Base-by-base conservation (phyloP, 2,888 invertebrate genomes). In the Gymnocheta viridis region DNA sequence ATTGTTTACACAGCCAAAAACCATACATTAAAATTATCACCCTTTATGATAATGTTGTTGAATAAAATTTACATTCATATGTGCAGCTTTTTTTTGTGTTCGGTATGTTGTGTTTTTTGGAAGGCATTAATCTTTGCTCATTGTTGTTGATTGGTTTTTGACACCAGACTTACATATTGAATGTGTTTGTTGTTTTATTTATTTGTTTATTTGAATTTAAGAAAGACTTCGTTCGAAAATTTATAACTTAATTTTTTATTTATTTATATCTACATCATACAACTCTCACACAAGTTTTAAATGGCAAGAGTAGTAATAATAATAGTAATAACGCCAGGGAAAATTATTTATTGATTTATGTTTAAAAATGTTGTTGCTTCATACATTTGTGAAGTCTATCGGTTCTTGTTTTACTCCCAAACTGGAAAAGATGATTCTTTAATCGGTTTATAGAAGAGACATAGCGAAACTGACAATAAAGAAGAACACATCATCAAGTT, bases 61-160 rank as follows among this genome's bases (percentile, higher is more conserved):
- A 32, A 44, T 56, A 19, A 49, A 66, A 32, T 66, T 66, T 49
- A 66, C 29, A n/a, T n/a, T n/a, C n/a, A 66, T 60, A 22, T 49
- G 32, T 64, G 27, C 19, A 60, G 47, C 9, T 32, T 47, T 41
- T 60, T 3, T 12, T 24, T 44, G 17, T n/a, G n/a, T n/a, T n/a
- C n/a, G n/a, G n/a, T 51, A 9, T 60, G 49, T 62, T 62, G 17
- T 74, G 38, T 27, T 77, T 51, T 80, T 67, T 72, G 44, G 44
- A 77, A 81, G 67, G 54, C 84, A 84, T 84, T 84, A 84, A 84
- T 84, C 84, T 84, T 81, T 51, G 70, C 79, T 81, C 69, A 64
- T 81, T 81, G 81, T 81, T 84, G 84, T 81, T 84, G 83, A 84
- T 84, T 84, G 80, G 67, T 77, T 84, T 84, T 77, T 77, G 83